These are phyloP conservation scores for Odontocerum albicorne DNA, from an alignment of 2,888 invertebrate species.

Conservation along the genomic window DNA sequence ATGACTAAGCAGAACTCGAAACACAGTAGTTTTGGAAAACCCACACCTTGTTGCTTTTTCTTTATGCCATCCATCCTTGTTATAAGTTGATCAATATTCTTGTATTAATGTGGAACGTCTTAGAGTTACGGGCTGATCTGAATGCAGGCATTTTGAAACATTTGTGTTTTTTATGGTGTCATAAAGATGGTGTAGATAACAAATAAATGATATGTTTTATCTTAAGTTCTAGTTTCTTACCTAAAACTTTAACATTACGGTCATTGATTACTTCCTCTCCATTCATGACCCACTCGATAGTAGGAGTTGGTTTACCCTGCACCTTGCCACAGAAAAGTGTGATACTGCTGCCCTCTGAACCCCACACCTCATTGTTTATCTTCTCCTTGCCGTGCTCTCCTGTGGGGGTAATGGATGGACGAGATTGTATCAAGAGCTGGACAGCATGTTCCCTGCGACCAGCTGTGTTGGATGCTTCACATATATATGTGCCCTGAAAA, in stretches of 20 bases:
- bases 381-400: slow-evolving; percentile 2
- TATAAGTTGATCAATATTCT: background rate
- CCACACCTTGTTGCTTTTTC: background rate
- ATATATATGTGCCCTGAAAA: slow-evolving; percentile 74
- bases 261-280: slow-evolving; percentile 69
- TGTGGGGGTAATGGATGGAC: slow-evolving; percentile 47
- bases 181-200: too few species aligned
- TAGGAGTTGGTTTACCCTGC: slow-evolving; percentile 74
- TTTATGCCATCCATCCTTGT: background rate
- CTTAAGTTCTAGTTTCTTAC: too few species aligned
- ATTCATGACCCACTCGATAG: slow-evolving; percentile 83
- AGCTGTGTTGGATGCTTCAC: slow-evolving; percentile 66
- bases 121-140: too few species aligned
- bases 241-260: slow-evolving; percentile 48
- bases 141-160: too few species aligned
- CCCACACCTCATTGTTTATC: slow-evolving; percentile 8
- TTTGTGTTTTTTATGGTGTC: too few species aligned
- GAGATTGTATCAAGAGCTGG: slow-evolving; percentile 54
- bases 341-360: slow-evolving; percentile 47
- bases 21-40: too few species aligned
- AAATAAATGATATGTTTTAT: background rate
- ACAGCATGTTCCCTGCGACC: slow-evolving; percentile 59
- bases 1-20: too few species aligned
- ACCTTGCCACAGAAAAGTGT: slow-evolving; percentile 59
- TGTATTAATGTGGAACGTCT: too few species aligned